These are phyloP conservation scores for Crotalus viridis DNA, from an alignment of 2,113 vertebrate genomes.

Conservation along the genomic window DNA sequence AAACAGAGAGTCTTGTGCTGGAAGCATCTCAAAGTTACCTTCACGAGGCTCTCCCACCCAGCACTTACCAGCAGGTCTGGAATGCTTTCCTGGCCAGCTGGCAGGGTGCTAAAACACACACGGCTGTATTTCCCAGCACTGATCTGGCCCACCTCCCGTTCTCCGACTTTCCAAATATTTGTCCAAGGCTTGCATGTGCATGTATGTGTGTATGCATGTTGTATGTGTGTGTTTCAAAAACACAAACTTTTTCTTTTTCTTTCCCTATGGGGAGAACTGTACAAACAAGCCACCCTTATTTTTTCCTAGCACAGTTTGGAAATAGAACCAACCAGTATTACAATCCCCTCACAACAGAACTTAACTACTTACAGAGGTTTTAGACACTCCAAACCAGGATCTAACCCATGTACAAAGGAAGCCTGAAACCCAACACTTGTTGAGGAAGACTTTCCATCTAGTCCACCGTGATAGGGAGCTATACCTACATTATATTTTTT, in stretches of 20 bases:
- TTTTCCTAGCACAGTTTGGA: not conserved
- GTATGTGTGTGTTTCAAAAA: not conserved
- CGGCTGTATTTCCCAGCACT: conserved; percentile 50
- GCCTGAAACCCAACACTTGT: conserved; percentile 21
- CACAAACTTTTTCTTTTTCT: conserved; percentile 11
- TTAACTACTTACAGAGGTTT: conserved; percentile 24
- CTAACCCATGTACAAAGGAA: not conserved
- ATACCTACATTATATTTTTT: conserved; percentile 11
- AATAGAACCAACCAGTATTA: not conserved
- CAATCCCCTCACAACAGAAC: not conserved
- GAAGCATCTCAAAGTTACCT: conserved; percentile 33
- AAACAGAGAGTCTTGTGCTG: conserved; percentile 35
- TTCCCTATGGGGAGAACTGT: conserved; percentile 17
- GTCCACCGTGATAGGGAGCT: conserved; percentile 29
- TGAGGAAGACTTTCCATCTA: conserved; percentile 36
- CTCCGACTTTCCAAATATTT: conserved; percentile 60
- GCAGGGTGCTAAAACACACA: conserved; percentile 42
- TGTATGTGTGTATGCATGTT: not conserved
- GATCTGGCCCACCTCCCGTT: conserved; percentile 63
- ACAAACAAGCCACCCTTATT: conserved; percentile 19
- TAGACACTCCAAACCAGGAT: not conserved
- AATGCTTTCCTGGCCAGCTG: conserved; percentile 52
- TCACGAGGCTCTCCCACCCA: conserved; percentile 54
- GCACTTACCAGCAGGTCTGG: conserved; percentile 46
- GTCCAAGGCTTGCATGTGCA: conserved; percentile 35